A percentile compares a stretch with the other conserved stretches of the same genome.
Conservation (phyloP, 2,888 invertebrate species). For the Mythimna pallens region DNA sequence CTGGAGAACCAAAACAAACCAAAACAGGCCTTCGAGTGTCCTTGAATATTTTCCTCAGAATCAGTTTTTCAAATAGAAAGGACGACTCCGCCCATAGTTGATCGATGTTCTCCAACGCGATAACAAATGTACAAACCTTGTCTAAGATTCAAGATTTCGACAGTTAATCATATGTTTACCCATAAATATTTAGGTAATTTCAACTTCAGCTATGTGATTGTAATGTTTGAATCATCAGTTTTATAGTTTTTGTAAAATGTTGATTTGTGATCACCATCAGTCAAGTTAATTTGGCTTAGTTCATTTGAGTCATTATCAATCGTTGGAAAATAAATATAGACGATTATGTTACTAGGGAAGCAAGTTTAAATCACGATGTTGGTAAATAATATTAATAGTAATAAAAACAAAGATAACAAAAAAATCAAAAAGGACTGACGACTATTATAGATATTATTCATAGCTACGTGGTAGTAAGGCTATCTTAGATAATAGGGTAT, state of each 20-base stretch:
- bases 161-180: conserved; percentile 11
- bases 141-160: conserved; percentile 35
- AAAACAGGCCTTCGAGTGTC: neutral
- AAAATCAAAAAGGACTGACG: neutral
- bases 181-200: conserved; percentile 5
- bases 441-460: neutral
- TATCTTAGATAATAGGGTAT: too few relatives aligned
- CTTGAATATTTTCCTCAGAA: conserved; percentile 26
- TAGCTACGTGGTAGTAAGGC: too few relatives aligned
- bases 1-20: neutral
- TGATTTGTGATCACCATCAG: conserved; percentile 20
- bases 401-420: too few relatives aligned
- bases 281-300: neutral
- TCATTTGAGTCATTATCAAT: neutral
- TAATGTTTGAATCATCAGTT: conserved; percentile 25
- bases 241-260: neutral
- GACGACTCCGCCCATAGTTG: conserved; percentile 47
- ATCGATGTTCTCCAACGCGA: conserved; percentile 44
- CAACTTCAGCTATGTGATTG: conserved; percentile 14
- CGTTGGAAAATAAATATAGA: too few relatives aligned
- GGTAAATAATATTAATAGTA: too few relatives aligned
- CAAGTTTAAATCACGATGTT: neutral
- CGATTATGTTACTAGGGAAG: neutral
- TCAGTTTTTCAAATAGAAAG: conserved; percentile 38
- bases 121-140: conserved; percentile 33